Evolutionary conservation across 2,113 vertebrate species (phyloP), one percentile per base, ranked within the genome.

Genomic region (Onychostruthus taczanowskii): DNA sequence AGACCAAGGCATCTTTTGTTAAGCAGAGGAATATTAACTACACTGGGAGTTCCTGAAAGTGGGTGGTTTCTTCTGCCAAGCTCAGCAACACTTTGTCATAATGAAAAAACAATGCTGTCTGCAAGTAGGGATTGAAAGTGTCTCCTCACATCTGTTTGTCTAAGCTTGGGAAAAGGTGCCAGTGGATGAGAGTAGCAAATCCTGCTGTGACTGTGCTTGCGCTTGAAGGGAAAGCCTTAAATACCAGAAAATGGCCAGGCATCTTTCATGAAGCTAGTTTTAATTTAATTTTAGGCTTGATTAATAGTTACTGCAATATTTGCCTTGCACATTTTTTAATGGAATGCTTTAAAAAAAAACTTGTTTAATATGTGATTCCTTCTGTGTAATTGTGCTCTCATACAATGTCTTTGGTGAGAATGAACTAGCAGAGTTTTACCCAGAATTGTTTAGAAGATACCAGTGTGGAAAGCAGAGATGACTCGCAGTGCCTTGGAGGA

Each of bases 141-240:
- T 87, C 70, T 93, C 74, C 56, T 83, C 95, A 79, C 89, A 91
- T 95, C 67, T 94, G 77, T 66, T 26, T 89, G 92, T 80, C 93
- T 87, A 53, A 94, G 86, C 91, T 69, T 76, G 89, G 90, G 93
- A 96, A 92, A 88, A 93, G 23, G 89, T 96, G 55, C 69, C 70
- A 28, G 74, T 81, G 88, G 87, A 80, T 84, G 66, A 95, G 95
- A 96, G 73, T 33, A 91, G 21, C 79, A 95, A 97, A 79, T 97
- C 89, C 80, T 95, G 67, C 94, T 93, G 72, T 74, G 95, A 94
- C 95, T 47, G 33, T 91, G 91, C 86, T 82, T 33, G 12, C 78
- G 78, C 89, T 96, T 89, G 94, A 97, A 94, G 97, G 94, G 90
- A 97, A 96, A 84, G 77, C 69, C 89, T 96, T 94, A 94, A 69